phyloP scores from a whole-genome alignment of 2,888 invertebrate genomes.

The Malacosoma neustria region DNA sequence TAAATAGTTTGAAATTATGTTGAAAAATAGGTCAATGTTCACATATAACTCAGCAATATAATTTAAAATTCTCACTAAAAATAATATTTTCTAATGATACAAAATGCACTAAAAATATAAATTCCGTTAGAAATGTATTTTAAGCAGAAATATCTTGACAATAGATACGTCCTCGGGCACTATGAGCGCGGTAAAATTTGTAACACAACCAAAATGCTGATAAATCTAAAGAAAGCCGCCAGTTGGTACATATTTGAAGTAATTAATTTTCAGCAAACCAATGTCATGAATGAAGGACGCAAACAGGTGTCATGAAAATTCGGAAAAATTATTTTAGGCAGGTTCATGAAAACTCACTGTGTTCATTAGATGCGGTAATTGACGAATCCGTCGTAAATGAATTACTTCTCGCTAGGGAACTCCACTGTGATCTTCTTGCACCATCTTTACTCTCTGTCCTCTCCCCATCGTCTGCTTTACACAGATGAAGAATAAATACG shows the following conservation, averaged over 20 bases:
- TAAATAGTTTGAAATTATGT: too few relatives aligned
- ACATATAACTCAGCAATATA: too few relatives aligned
- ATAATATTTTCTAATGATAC: too few relatives aligned
- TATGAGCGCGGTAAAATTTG: neutral
- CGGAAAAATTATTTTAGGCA: conserved; percentile 31
- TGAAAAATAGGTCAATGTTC: too few relatives aligned
- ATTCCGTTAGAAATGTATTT: too few relatives aligned
- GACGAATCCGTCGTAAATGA: conserved; percentile 50
- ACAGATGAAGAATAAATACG: conserved; percentile 65
- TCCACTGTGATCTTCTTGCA: conserved; percentile 58
- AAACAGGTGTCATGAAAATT: conserved; percentile 51
- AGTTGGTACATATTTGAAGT: neutral
- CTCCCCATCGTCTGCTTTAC: conserved; percentile 63
- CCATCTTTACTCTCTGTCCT: conserved; percentile 59
- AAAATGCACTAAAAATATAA: too few relatives aligned
- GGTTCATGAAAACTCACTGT: conserved; percentile 50
- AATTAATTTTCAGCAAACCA: neutral
- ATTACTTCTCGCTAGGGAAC: conserved; percentile 46
- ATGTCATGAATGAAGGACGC: conserved; percentile 35
- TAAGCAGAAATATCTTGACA: too few relatives aligned
- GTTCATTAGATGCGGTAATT: conserved; percentile 51
- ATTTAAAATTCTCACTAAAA: too few relatives aligned
- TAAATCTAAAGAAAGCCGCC: neutral
- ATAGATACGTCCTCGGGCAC: too few relatives aligned
- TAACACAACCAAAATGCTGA: neutral